Evolutionary conservation across 2,888 invertebrate genomes (phyloP).

Genomic region (Conomelus anceps): DNA sequence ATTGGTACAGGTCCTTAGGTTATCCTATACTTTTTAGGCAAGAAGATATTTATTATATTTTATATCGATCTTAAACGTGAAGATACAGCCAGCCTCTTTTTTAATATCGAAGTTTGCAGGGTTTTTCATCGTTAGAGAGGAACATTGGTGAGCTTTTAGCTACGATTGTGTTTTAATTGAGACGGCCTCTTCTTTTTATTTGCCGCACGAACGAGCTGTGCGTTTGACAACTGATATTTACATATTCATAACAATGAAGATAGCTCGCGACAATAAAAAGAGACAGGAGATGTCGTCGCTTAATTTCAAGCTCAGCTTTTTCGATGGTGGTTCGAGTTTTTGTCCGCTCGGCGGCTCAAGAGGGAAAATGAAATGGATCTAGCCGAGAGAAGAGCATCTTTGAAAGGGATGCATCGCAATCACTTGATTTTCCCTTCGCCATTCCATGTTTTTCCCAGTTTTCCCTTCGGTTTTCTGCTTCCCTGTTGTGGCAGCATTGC

Average conservation of each 20-base stretch:
- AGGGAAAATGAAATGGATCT: not conserved
- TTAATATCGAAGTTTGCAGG: no score
- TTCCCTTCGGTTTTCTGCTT: not conserved
- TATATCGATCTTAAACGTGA: no score
- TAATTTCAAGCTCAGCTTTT: not conserved
- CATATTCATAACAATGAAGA: not conserved
- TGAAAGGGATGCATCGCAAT: not conserved
- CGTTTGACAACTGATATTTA: not conserved
- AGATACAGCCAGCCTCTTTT: no score
- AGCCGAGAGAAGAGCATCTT: not conserved
- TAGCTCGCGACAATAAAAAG: not conserved
- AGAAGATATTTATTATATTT: no score
- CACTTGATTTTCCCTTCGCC: no score
- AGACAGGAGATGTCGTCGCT: not conserved
- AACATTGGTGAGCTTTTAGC: not conserved
- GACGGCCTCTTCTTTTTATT: not conserved
- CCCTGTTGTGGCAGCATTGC: not conserved
- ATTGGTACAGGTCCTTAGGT: no score
- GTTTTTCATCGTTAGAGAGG: no score
- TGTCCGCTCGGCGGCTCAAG: not conserved
- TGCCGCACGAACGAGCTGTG: not conserved
- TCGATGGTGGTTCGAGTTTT: not conserved
- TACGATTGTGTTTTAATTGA: not conserved
- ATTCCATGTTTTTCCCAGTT: not conserved
- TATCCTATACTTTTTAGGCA: no score